phyloP scores from a whole-genome alignment of 2,797 vertebrate genomes.

The Sebastes variabilis region DNA sequence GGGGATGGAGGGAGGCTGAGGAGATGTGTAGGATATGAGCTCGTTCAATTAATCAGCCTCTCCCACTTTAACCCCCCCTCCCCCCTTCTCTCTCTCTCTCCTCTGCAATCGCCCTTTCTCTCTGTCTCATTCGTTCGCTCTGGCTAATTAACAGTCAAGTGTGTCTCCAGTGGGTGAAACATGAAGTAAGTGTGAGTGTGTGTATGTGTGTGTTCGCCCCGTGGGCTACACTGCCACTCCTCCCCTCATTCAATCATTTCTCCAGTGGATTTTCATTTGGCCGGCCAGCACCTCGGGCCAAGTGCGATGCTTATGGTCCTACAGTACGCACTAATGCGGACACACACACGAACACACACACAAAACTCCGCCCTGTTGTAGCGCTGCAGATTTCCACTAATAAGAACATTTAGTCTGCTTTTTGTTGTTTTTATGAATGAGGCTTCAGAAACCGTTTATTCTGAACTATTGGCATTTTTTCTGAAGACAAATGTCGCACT shows the following conservation, averaged over 20 bases:
- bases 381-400: constrained; percentile 3
- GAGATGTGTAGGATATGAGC: constrained; percentile 73
- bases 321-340: constrained; percentile 37
- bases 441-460: not conserved
- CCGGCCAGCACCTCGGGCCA: constrained; percentile 65
- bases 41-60: constrained; percentile 79
- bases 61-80: constrained; percentile 51
- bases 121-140: constrained; percentile 61
- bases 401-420: constrained; percentile 4
- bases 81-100: not conserved
- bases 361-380: constrained; percentile 1
- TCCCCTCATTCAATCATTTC: constrained; percentile 72
- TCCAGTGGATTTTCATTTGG: constrained; percentile 80
- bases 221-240: constrained; percentile 61
- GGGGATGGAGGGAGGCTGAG: constrained; percentile 54
- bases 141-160: constrained; percentile 82
- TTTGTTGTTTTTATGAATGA: constrained; percentile 35
- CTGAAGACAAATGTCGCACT: not conserved
- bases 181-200: constrained; percentile 52
- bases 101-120: constrained; percentile 47
- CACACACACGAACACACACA: constrained; percentile 3
- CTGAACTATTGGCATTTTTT: not conserved
- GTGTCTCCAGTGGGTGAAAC: constrained; percentile 73
- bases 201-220: constrained; percentile 49
- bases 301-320: constrained; percentile 50